phyloP scores from a whole-genome alignment of 2,113 vertebrate genomes.

The Labeo rohita region DNA sequence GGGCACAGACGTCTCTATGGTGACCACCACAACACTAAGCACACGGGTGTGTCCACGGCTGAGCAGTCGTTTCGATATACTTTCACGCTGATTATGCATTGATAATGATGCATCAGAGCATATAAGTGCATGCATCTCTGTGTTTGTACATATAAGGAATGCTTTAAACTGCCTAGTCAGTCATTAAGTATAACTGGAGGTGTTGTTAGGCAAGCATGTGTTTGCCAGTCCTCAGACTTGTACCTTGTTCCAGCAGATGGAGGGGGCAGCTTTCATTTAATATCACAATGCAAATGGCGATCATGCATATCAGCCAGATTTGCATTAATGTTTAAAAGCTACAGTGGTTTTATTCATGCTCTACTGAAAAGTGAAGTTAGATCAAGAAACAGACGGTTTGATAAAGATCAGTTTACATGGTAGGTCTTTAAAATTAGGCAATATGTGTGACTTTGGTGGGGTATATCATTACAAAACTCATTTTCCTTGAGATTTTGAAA shows the following conservation, averaged over 20 bases:
- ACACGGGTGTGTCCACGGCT: background rate
- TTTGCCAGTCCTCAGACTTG: constrained; percentile 31
- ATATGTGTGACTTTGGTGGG: background rate
- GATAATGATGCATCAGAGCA: background rate
- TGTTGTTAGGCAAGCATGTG: constrained; percentile 67
- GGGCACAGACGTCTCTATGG: constrained; percentile 31
- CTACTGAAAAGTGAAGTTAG: background rate
- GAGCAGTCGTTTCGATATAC: background rate
- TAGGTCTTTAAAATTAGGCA: background rate
- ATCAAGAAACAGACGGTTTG: background rate
- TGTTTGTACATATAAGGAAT: constrained; percentile 2
- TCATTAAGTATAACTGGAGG: constrained; percentile 48
- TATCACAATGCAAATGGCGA: constrained; percentile 2
- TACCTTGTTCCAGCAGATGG: constrained; percentile 13
- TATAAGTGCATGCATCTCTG: background rate
- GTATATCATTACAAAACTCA: background rate
- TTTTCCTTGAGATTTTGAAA: background rate
- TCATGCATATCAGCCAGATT: constrained; percentile 3
- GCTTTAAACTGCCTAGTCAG: constrained; percentile 13
- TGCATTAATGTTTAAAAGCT: constrained; percentile 3
- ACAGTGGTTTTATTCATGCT: background rate
- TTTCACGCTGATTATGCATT: background rate
- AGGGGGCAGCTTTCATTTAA: background rate
- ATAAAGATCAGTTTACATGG: background rate
- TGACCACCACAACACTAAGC: constrained; percentile 12